Evolutionary conservation across 2,888 invertebrate species (phyloP).

Genomic region (Rhorus exstirpatorius): DNA sequence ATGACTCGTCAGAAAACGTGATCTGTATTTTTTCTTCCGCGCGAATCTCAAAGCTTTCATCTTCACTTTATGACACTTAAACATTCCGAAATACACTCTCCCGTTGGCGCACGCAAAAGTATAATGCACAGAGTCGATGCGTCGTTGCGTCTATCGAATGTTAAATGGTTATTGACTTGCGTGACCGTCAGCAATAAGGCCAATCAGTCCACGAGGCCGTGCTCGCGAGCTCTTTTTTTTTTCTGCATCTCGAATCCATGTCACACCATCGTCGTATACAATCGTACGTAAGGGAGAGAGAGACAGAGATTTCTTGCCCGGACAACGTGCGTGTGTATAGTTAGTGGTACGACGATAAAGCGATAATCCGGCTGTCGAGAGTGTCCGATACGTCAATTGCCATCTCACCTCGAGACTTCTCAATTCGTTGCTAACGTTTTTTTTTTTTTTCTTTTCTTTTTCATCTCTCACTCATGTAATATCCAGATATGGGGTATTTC

Average conservation of each 20-base stretch:
- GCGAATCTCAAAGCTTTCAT: constrained; percentile 52
- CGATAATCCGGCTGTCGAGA: constrained; percentile 60
- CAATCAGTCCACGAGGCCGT: constrained; percentile 83
- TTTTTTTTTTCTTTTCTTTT: neutral
- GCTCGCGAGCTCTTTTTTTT: constrained; percentile 71
- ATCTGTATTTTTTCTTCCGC: constrained; percentile 17
- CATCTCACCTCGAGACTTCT: constrained; percentile 54
- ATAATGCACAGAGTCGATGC: neutral
- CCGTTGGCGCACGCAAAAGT: neutral
- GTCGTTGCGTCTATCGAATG: constrained; percentile 66
- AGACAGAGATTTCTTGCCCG: constrained; percentile 17
- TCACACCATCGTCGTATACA: constrained; percentile 61
- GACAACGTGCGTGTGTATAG: constrained; percentile 19
- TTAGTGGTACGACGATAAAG: constrained; percentile 62
- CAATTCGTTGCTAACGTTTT: constrained; percentile 1
- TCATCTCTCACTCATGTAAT: constrained; percentile 3
- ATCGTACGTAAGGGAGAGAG: constrained; percentile 30
- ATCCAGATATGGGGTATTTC: neutral
- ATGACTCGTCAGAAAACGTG: constrained; percentile 19
- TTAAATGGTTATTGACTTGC: constrained; percentile 84
- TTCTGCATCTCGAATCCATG: constrained; percentile 69
- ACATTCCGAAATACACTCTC: constrained; percentile 24
- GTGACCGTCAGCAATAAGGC: constrained; percentile 82
- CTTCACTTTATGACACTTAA: constrained; percentile 28
- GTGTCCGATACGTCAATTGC: constrained; percentile 54